Evolutionary conservation across 2,888 invertebrate genomes (phyloP), one percentile per base, ranked within the genome.

Genomic region (Stenotaenia linearis): DNA sequence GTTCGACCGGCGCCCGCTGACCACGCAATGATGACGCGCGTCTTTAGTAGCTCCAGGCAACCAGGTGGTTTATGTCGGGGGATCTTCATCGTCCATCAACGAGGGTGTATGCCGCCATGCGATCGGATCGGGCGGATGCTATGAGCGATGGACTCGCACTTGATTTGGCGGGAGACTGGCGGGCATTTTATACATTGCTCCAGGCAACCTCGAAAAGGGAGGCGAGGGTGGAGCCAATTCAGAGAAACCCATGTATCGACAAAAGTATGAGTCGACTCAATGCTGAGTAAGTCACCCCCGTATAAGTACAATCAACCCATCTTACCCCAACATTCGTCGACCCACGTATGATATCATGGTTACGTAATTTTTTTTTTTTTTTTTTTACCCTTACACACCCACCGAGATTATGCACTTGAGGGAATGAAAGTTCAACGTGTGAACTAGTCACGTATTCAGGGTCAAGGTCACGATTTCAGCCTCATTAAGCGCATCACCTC

Each of bases 131-230:
- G 69, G 28, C 69, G 69, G 69, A 23, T 28, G 25, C 45, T 12
- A 18, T 12, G 18, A 18, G 12, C 23, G 69, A 15, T 28, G 28
- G 69, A 69, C 69, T 69, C 69, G 25, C 12, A 69, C 69, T 25
- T 69, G 28, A 69, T 69, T 69, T 69, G 69, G 69, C 69, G 69
- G 69, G 69, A 69, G 69, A 69, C 69, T 69, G 28, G 69, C 69
- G 69, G 69, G 69, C 69, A 69, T 69, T 69, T 69, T 69, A 69
- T 69, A 69, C 69, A 69, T 69, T 69, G 69, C 69, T 69, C 25
- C 69, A 69, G 69, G 69, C 69, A 69, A 69, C 69, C 23, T 23
- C 10, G 69, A 50, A 50, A 50, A 28, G 69, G 69, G 28, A 15
- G 69, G 69, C 28, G 69, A 69, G 69, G 69, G 69, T 69, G 69